Conservation (phyloP, 2,797 vertebrate species). For the Poecilia velifera region DNA sequence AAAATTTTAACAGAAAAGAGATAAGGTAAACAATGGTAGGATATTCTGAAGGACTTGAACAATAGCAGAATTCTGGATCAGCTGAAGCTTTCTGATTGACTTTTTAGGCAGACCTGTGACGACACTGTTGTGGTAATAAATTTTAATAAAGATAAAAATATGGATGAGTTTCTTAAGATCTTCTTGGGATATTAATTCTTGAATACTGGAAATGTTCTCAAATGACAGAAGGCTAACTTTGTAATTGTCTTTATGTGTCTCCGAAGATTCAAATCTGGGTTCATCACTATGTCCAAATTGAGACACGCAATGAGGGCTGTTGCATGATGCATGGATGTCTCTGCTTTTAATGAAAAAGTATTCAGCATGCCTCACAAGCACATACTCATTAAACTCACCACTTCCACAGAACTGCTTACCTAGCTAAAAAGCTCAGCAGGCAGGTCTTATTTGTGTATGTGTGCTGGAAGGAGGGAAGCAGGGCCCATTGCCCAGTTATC, state of each 20-base stretch:
- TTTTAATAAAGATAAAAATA: not conserved
- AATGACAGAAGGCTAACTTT: not conserved
- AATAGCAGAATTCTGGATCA: not conserved
- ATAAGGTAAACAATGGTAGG: not conserved
- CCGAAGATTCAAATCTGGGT: not conserved
- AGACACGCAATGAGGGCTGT: not conserved
- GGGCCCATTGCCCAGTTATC: slow-evolving; percentile 60
- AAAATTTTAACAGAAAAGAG: not conserved
- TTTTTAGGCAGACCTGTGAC: not conserved
- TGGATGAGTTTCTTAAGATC: not conserved
- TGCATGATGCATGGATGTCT: slow-evolving; percentile 5
- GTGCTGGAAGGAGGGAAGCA: not conserved
- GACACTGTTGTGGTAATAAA: not conserved
- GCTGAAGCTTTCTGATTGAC: not conserved
- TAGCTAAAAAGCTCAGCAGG: slow-evolving; percentile 47
- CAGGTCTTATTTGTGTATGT: slow-evolving; percentile 27
- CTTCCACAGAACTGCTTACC: slow-evolving; percentile 37
- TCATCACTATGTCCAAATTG: not conserved
- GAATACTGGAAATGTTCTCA: not conserved
- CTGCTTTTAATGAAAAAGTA: slow-evolving; percentile 13
- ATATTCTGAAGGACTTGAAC: not conserved
- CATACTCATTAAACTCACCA: slow-evolving; percentile 25
- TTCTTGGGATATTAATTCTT: not conserved
- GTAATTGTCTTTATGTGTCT: not conserved
- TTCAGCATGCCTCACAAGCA: slow-evolving; percentile 1